Evolutionary conservation across 1,140 invertebrate species (phyloP).

Genomic region (Chironomus striatipennis): DNA sequence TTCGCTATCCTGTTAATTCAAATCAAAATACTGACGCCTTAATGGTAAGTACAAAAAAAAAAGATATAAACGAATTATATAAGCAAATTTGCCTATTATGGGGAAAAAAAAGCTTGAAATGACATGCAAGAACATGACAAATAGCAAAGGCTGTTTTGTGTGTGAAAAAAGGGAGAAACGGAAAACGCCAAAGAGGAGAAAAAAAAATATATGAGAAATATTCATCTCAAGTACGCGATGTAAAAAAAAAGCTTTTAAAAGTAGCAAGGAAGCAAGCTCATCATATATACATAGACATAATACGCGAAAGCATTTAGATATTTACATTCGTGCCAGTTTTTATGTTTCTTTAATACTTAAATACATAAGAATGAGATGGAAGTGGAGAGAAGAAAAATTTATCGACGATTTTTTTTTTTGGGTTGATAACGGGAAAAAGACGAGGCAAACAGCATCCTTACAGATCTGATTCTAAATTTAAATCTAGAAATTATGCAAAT

Average conservation of each 20-base stretch:
- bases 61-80: neutral
- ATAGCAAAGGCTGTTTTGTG: neutral
- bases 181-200: neutral
- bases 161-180: neutral
- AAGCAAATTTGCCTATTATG: neutral
- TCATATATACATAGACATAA: neutral
- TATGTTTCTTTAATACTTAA: neutral
- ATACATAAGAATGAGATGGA: neutral
- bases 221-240: constrained; percentile 2
- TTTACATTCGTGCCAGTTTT: neutral
- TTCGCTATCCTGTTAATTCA: neutral
- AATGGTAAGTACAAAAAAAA: neutral
- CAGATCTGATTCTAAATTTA: neutral
- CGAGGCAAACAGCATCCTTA: neutral
- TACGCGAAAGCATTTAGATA: constrained; percentile 1
- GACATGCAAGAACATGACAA: constrained; percentile 11
- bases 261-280: neutral
- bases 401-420: neutral
- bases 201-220: neutral
- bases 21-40: neutral
- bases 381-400: neutral
- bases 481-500: neutral
- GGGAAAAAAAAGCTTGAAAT: neutral
- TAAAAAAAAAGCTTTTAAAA: neutral
- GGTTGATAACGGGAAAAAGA: neutral